A percentile compares a stretch with the other conserved stretches of the same genome.
Conservation (phyloP, 2,113 vertebrate species). For the Eublepharis macularius region DNA sequence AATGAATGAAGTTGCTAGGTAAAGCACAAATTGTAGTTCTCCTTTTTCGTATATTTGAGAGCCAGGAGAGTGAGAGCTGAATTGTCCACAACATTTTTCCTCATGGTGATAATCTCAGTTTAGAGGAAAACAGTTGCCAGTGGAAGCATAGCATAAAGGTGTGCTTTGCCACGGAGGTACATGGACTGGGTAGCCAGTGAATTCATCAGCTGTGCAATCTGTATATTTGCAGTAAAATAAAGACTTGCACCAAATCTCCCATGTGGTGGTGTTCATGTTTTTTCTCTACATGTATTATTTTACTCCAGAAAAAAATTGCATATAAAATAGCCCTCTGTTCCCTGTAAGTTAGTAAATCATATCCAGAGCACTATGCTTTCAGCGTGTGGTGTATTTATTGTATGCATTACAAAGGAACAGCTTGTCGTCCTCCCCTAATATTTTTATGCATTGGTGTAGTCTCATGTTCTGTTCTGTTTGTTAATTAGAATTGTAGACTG, state of each 20-base stretch:
- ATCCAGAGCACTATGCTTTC: no score
- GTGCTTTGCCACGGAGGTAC: neutral
- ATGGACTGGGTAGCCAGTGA: neutral
- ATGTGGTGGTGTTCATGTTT: neutral
- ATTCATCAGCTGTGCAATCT: neutral
- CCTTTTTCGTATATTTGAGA: neutral
- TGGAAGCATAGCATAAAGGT: neutral
- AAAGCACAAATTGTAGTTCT: neutral
- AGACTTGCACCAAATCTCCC: neutral
- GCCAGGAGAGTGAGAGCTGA: neutral
- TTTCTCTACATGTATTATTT: neutral
- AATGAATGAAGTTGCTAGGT: neutral
- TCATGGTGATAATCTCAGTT: neutral
- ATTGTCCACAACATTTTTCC: neutral
- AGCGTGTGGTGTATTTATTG: no score
- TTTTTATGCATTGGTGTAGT: no score
- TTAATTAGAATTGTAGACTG: no score
- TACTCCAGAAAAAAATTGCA: neutral
- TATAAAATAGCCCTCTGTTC: no score
- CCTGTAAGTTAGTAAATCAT: neutral
- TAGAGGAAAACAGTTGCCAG: neutral
- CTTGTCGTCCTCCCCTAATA: no score
- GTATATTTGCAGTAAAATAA: neutral
- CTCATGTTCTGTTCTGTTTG: no score
- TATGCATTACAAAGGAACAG: no score